These are phyloP conservation scores for Ptyas mucosa DNA, from an alignment of 2,113 vertebrate genomes.

Conservation along the genomic window DNA sequence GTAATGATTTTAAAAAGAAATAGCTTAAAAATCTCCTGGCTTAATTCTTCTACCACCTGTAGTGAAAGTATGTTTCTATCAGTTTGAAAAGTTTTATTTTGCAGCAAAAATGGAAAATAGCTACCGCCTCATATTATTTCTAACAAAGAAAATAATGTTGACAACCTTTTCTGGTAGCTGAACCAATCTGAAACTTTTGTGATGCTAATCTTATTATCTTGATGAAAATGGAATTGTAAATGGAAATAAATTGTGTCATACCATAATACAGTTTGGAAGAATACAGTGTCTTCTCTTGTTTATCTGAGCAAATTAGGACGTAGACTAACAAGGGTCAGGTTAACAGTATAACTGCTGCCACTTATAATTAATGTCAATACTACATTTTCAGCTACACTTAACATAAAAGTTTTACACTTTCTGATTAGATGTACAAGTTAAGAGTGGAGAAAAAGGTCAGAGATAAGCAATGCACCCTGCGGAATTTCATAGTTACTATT, in stretches of 20 bases:
- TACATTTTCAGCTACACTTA: not conserved
- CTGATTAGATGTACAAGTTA: not conserved
- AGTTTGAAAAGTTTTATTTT: not conserved
- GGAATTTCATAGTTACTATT: not conserved
- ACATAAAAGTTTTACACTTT: not conserved
- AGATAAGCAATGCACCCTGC: not conserved
- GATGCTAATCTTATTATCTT: not conserved
- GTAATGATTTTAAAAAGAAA: not conserved
- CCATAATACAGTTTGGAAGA: not conserved
- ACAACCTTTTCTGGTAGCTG: constrained; percentile 23
- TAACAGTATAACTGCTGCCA: not conserved
- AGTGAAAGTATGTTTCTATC: not conserved
- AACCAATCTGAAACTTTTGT: not conserved
- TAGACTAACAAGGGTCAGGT: not conserved
- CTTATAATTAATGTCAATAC: constrained; percentile 8
- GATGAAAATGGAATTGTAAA: not conserved
- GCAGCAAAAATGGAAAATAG: not conserved
- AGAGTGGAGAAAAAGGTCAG: not conserved
- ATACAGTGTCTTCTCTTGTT: not conserved
- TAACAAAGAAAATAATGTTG: not conserved
- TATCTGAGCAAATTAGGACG: not conserved
- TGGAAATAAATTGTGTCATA: not conserved
- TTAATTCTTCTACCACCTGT: not conserved
- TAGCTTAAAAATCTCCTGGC: not conserved
- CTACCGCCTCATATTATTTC: not conserved